Conservation (phyloP, 2,113 vertebrate genomes). For the Pristiophorus japonicus region DNA sequence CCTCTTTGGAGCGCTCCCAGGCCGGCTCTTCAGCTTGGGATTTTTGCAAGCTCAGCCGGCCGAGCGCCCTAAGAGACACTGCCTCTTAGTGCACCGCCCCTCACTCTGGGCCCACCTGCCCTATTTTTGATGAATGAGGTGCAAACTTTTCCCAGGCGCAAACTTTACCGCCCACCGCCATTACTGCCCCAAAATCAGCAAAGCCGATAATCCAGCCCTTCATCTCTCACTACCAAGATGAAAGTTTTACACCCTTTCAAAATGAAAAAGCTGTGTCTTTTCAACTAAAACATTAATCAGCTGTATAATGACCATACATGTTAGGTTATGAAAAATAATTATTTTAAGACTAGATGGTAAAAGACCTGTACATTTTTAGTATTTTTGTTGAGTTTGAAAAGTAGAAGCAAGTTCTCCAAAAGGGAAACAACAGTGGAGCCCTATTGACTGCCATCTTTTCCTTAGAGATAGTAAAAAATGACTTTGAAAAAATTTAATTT, state of each 20-base stretch:
- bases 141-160: no score
- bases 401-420: not conserved
- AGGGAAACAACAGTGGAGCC: not conserved
- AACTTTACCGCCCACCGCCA: no score
- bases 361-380: not conserved
- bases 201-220: no score
- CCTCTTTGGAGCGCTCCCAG: no score
- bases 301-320: not conserved
- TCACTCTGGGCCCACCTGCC: no score
- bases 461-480: constrained; percentile 19
- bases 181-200: no score
- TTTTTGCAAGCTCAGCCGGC: no score
- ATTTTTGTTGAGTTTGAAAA: not conserved
- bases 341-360: not conserved
- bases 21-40: no score
- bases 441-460: not conserved
- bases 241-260: not conserved
- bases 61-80: no score
- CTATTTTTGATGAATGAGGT: no score
- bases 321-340: not conserved
- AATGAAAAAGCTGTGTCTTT: not conserved
- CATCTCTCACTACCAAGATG: not conserved
- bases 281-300: not conserved
- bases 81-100: no score
- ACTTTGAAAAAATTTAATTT: constrained; percentile 31